phyloP scores from a whole-genome alignment of 2,888 invertebrate genomes.

The Macaria notata region DNA sequence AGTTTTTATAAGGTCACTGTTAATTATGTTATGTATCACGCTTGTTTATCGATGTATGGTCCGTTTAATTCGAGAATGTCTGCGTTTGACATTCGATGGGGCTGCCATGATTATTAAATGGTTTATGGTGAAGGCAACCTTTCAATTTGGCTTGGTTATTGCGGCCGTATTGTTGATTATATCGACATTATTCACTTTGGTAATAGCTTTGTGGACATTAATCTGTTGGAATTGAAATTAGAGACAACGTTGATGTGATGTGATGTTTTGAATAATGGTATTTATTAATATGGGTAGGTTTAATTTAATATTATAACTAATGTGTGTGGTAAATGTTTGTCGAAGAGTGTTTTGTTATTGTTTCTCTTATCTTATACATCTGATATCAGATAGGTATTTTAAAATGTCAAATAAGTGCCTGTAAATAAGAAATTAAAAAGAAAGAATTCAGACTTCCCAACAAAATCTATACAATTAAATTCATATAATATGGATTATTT shows the following conservation, averaged over 20 bases:
- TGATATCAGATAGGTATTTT: too few species aligned
- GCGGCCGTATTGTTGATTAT: slow-evolving; percentile 7
- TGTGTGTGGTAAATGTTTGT: too few species aligned
- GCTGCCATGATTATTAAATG: slow-evolving; percentile 15
- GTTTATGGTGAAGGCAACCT: slow-evolving; percentile 14
- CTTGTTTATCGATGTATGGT: slow-evolving; percentile 11
- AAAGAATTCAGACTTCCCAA: too few species aligned
- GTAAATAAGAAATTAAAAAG: too few species aligned
- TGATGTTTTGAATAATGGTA: neutral
- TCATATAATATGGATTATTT: too few species aligned
- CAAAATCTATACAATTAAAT: too few species aligned
- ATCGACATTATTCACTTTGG: slow-evolving; percentile 5
- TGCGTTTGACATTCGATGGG: slow-evolving; percentile 13
- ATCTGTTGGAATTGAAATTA: neutral
- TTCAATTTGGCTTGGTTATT: slow-evolving; percentile 14
- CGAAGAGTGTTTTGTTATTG: too few species aligned
- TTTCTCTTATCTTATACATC: too few species aligned
- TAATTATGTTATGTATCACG: slow-evolving; percentile 25
- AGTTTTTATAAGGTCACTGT: slow-evolving; percentile 32
- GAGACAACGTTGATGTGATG: neutral
- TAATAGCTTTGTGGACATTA: neutral
- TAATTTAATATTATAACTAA: too few species aligned
- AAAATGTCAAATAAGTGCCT: too few species aligned
- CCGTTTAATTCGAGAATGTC: slow-evolving; percentile 11
- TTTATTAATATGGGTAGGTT: too few species aligned